Evolutionary conservation across 2,888 invertebrate genomes (phyloP), one percentile per base, ranked within the genome.

Genomic region (Sinopyrophorus schimmeli): DNA sequence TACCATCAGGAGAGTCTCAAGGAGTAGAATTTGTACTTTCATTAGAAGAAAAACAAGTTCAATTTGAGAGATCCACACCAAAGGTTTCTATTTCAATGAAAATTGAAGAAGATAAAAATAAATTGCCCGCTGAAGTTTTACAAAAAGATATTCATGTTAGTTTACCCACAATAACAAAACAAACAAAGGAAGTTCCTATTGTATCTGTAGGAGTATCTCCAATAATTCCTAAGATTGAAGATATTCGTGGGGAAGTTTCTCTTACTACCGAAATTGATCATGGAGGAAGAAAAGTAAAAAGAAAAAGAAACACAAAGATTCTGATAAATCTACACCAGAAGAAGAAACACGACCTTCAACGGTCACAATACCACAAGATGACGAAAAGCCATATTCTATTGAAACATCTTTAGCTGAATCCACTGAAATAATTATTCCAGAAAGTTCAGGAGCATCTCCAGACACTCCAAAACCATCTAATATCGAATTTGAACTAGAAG

Each of bases 231-330:
- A 70, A 71, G 60, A 58, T 64, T 2, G 69, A 70, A 55, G 61
- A 59, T 43, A 66, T 70, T 5, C 66, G 68, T 50, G 69, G 70
- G 41, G 68, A 70, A 38, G 57, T 62, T 9, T 60, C 65, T 3
- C 68, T 69, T 5, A 66, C 69, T 11, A 73, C 73, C 41, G 75
- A 75, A 18, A 68, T 74, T 9, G 74, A 77, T 57, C 73, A 73
- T 51, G 78, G 78, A 56, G 73, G 74, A 31, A 79, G 81, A 61
- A 74, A 76, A 68, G 80, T 77, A 71, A 81, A 80, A 74, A 78
- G 76, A 81, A 78, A 76, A 83, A 82, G 76, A 83, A 83, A 70
- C 79, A 76, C 66, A 81, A 80, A 71, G 73, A 73, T 30, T 70
- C 70, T 24, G 32, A 39, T 31, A 52, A 47, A 48, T 43, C 27